phyloP scores from a whole-genome alignment of 2,113 vertebrate genomes.

The Oryzias javanicus region DNA sequence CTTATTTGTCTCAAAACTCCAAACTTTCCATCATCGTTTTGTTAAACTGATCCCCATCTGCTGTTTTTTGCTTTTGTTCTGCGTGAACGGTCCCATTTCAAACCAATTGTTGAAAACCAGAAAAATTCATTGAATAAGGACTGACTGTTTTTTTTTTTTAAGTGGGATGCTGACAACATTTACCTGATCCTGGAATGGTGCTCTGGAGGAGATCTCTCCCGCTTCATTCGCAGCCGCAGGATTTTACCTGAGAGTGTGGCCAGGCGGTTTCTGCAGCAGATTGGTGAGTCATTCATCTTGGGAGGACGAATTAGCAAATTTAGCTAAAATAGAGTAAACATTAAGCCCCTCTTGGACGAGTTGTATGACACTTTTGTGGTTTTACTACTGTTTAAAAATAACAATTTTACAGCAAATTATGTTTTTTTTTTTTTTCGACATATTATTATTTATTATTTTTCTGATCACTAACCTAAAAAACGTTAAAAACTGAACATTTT shows the following conservation, averaged over 20 bases:
- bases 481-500: too few relatives aligned
- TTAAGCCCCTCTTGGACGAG: too few relatives aligned
- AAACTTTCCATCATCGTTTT: background rate
- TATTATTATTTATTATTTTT: too few relatives aligned
- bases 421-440: too few relatives aligned
- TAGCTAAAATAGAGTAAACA: background rate
- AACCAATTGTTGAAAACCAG: background rate
- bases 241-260: slow-evolving; percentile 87
- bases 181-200: slow-evolving; percentile 98
- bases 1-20: background rate
- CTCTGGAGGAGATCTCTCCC: slow-evolving; percentile 90
- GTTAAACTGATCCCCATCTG: background rate
- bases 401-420: too few relatives aligned
- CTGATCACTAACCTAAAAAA: too few relatives aligned
- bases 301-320: background rate
- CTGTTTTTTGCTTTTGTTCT: background rate
- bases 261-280: slow-evolving; percentile 90
- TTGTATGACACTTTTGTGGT: too few relatives aligned
- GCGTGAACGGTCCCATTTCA: background rate
- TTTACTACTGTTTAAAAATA: too few relatives aligned
- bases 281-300: slow-evolving; percentile 74
- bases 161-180: slow-evolving; percentile 96
- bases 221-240: slow-evolving; percentile 87
- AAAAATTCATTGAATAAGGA: too few relatives aligned
- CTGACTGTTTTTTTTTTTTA: slow-evolving; percentile 1